phyloP scores from a whole-genome alignment of 2,113 vertebrate genomes.

The Coreoperca whiteheadi region DNA sequence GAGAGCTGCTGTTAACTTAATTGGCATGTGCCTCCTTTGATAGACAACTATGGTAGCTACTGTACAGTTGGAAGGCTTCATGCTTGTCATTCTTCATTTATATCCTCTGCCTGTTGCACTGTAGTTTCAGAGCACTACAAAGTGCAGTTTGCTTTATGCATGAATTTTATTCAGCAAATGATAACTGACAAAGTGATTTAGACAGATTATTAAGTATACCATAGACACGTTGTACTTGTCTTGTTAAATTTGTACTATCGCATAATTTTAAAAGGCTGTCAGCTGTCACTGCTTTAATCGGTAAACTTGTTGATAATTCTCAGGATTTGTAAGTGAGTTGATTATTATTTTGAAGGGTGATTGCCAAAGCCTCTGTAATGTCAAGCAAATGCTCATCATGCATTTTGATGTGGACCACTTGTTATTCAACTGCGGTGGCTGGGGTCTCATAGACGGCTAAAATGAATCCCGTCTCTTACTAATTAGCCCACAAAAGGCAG shows the following conservation, averaged over 20 bases:
- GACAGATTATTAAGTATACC: conserved; percentile 28
- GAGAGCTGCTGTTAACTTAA: conserved; percentile 33
- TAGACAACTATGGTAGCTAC: background rate
- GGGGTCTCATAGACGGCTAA: conserved; percentile 45
- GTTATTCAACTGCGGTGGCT: conserved; percentile 58
- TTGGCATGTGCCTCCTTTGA: conserved; percentile 39
- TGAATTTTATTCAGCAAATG: conserved; percentile 18
- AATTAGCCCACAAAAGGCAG: conserved; percentile 75
- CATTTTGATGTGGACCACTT: conserved; percentile 63
- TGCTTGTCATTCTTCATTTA: conserved; percentile 47
- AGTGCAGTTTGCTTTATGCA: background rate
- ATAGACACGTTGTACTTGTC: conserved; percentile 19
- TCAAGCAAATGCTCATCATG: conserved; percentile 24
- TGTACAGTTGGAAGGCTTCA: conserved; percentile 15
- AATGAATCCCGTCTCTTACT: conserved; percentile 50
- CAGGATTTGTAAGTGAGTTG: conserved; percentile 45
- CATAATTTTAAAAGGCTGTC: conserved; percentile 31
- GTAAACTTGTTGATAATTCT: conserved; percentile 40
- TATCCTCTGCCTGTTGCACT: conserved; percentile 4
- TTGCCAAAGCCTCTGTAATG: conserved; percentile 50
- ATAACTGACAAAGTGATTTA: conserved; percentile 30
- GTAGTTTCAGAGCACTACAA: background rate
- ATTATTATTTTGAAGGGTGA: conserved; percentile 59
- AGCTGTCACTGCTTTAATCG: conserved; percentile 38
- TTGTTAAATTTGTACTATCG: conserved; percentile 33